These are phyloP conservation scores for Cheilosia pagana DNA, from an alignment of 2,888 invertebrate genomes.

Conservation along the genomic window DNA sequence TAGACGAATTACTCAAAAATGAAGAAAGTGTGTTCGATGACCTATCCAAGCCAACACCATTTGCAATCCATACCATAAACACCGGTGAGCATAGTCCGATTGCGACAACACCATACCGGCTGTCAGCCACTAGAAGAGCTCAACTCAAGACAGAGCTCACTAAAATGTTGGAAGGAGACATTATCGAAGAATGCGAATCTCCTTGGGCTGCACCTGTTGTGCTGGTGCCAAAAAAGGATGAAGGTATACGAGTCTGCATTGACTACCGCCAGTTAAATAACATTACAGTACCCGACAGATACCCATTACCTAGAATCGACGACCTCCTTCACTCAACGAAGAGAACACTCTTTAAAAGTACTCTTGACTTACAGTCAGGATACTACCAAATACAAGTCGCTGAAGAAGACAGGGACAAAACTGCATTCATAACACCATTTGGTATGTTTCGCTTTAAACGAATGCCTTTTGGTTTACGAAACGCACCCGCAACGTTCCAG, in stretches of 20 bases:
- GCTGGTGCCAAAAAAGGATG: slow-evolving; percentile 77
- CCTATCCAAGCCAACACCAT: slow-evolving; percentile 3
- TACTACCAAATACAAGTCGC: slow-evolving; percentile 79
- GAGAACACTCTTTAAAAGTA: slow-evolving; percentile 49
- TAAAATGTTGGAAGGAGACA: slow-evolving; percentile 76
- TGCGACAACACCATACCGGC: slow-evolving; percentile 79
- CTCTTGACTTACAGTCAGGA: slow-evolving; percentile 79
- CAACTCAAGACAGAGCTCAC: slow-evolving; percentile 74
- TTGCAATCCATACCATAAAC: slow-evolving; percentile 77
- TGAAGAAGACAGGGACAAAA: slow-evolving; percentile 77
- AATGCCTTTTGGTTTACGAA: slow-evolving; percentile 79
- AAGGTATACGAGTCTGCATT: slow-evolving; percentile 76
- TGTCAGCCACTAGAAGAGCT: slow-evolving; percentile 76
- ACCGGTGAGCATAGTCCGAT: slow-evolving; percentile 78
- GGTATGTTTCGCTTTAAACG: slow-evolving; percentile 77
- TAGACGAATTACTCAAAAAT: not conserved
- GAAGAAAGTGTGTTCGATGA: not conserved
- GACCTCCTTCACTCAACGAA: slow-evolving; percentile 76
- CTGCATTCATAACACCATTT: slow-evolving; percentile 78
- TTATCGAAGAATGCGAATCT: slow-evolving; percentile 66
- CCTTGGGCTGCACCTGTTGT: slow-evolving; percentile 53
- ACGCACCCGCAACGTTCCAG: slow-evolving; percentile 66
- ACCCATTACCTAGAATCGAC: slow-evolving; percentile 81
- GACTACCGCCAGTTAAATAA: slow-evolving; percentile 78
- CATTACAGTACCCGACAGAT: slow-evolving; percentile 77